A percentile compares a stretch with the other conserved stretches of the same genome.
These are phyloP conservation scores for Antechinus stuartii DNA, from an alignment of 2,113 vertebrate species.

Conservation along the genomic window DNA sequence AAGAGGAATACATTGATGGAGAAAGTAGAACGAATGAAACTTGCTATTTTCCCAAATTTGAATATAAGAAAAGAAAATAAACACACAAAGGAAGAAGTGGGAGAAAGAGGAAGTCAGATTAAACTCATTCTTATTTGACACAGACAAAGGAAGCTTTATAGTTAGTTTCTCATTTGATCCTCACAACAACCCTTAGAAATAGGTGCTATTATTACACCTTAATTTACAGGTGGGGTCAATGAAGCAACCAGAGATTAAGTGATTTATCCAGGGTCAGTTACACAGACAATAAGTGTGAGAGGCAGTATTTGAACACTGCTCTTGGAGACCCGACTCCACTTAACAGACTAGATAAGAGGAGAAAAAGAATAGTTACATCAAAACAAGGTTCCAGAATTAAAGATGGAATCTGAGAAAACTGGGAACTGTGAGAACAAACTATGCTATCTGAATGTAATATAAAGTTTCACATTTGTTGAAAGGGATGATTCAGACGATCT, in stretches of 20 bases:
- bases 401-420: neutral
- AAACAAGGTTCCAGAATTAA: neutral
- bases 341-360: neutral
- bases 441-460: neutral
- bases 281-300: neutral
- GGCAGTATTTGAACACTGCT: neutral
- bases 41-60: neutral
- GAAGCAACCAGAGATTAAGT: constrained; percentile 1
- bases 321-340: neutral
- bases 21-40: neutral
- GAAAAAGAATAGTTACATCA: neutral
- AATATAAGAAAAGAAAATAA: neutral
- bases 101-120: neutral
- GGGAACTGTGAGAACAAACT: neutral
- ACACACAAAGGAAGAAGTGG: neutral
- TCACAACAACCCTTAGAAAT: neutral
- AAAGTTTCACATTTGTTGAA: neutral
- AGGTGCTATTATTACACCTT: no score
- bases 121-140: neutral
- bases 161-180: no score
- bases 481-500: neutral
- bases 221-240: neutral
- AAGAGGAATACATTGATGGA: neutral
- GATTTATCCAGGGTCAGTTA: neutral
- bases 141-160: neutral